Percentiles rank a stretch among this genome's conserved stretches.
phyloP scores from a whole-genome alignment of 2,797 vertebrate genomes.

The Propithecus deckenii region DNA sequence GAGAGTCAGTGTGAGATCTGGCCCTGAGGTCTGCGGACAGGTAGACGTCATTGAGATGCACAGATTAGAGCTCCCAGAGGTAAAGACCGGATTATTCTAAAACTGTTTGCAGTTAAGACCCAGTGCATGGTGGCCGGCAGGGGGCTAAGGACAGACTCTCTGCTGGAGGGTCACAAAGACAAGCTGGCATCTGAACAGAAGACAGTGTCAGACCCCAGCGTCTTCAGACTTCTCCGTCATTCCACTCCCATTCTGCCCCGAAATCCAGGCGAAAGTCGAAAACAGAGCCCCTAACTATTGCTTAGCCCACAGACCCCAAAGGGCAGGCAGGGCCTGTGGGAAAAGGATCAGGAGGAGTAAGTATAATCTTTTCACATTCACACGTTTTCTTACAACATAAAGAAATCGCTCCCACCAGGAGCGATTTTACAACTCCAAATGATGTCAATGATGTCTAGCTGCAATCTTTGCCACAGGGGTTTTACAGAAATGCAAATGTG shows the following conservation, averaged over 20 bases:
- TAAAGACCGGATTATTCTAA: background rate
- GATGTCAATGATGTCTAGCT: background rate
- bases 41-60: background rate
- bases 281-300: background rate
- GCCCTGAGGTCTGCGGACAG: background rate
- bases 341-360: background rate
- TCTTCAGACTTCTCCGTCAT: background rate
- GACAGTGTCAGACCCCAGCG: background rate
- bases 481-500: background rate
- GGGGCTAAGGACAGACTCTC: background rate
- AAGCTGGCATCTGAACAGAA: background rate
- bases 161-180: background rate
- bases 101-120: background rate
- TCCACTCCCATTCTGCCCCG: background rate
- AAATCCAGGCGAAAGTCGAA: background rate
- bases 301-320: background rate
- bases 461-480: background rate
- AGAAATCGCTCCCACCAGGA: background rate
- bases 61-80: background rate
- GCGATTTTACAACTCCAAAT: background rate
- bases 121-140: fast-evolving
- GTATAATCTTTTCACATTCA: background rate
- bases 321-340: background rate
- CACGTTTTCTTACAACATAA: background rate
- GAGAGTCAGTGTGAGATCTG: background rate